Percentiles rank a stretch among this genome's conserved stretches.
phyloP scores from a whole-genome alignment of 2,888 invertebrate species.

The Stenoptilia bipunctidactyla region DNA sequence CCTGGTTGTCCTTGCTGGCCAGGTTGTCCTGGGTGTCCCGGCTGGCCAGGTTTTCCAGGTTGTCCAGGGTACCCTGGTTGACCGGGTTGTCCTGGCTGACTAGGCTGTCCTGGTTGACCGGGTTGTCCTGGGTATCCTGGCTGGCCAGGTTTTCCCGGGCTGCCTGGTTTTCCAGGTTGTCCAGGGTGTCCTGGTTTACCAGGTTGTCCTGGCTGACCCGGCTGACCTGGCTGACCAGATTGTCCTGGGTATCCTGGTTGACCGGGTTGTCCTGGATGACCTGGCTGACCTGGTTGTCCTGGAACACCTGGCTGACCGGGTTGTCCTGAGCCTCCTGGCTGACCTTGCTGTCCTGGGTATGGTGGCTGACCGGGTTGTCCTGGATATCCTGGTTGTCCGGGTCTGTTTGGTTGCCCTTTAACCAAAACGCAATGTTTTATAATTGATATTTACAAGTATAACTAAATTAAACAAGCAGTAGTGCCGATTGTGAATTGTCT shows the following conservation, averaged over 20 bases:
- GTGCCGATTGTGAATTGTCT: too few species aligned
- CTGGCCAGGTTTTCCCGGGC: constrained; percentile 14
- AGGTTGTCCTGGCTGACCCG: constrained; percentile 19
- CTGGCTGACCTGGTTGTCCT: constrained; percentile 12
- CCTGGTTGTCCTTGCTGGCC: constrained; percentile 15
- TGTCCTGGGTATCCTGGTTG: constrained; percentile 14
- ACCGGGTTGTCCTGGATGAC: constrained; percentile 12
- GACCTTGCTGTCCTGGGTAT: constrained; percentile 6
- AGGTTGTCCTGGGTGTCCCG: constrained; percentile 16
- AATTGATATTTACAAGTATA: too few species aligned
- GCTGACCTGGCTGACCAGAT: constrained; percentile 14
- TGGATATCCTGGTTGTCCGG: background rate
- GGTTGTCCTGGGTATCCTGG: constrained; percentile 9
- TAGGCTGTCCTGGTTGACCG: constrained; percentile 22
- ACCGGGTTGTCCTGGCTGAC: constrained; percentile 49
- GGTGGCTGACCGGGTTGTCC: background rate
- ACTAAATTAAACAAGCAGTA: too few species aligned
- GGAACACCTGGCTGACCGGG: constrained; percentile 15
- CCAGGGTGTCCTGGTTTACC: constrained; percentile 17
- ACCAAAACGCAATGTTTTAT: too few species aligned
- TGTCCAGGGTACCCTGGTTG: constrained; percentile 22
- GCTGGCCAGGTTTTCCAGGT: constrained; percentile 15
- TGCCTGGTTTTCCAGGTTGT: constrained; percentile 15
- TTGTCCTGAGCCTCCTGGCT: constrained; percentile 11
- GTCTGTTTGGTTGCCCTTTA: constrained; percentile 19